Percentiles rank a stretch among this genome's conserved stretches.
Evolutionary conservation across 1,140 invertebrate genomes (phyloP).

Genomic region (Drosophila setifemur): DNA sequence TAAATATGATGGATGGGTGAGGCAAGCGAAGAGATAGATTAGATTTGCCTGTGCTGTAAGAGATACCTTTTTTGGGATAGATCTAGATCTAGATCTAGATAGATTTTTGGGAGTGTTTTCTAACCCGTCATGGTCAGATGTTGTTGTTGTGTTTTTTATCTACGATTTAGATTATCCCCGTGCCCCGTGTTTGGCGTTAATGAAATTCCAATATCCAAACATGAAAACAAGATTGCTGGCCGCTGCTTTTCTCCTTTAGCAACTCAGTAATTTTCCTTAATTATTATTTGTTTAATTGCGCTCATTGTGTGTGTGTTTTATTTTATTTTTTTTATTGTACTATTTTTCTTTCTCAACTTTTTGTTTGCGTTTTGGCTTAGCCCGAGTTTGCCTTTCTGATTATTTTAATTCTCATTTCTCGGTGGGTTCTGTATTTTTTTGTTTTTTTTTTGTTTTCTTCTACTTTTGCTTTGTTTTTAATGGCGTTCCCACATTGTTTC

Average conservation of each 20-base stretch:
- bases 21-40: background rate
- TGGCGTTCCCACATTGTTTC: conserved; percentile 34
- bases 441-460: conserved; percentile 6
- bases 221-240: background rate
- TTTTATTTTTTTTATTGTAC: background rate
- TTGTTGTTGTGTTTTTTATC: too few relatives aligned
- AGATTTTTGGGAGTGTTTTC: too few relatives aligned
- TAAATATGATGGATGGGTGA: too few relatives aligned
- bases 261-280: conserved; percentile 28
- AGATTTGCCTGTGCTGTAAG: too few relatives aligned
- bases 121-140: too few relatives aligned
- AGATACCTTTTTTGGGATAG: too few relatives aligned
- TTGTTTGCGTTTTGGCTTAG: conserved; percentile 37
- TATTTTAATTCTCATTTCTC: conserved; percentile 20
- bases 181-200: background rate
- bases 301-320: conserved; percentile 1
- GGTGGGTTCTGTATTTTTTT: too few relatives aligned
- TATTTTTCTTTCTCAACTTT: background rate
- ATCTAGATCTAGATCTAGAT: too few relatives aligned
- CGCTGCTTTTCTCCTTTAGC: conserved; percentile 10
- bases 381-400: conserved; percentile 26
- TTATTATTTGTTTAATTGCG: conserved; percentile 35
- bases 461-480: conserved; percentile 17
- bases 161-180: background rate
- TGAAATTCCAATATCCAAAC: conserved; percentile 1